Evolutionary conservation across 35 echinoderm and acorn worm species (phyloP), one percentile per base, ranked within the genome.

Genomic region (Diadema setosum): DNA sequence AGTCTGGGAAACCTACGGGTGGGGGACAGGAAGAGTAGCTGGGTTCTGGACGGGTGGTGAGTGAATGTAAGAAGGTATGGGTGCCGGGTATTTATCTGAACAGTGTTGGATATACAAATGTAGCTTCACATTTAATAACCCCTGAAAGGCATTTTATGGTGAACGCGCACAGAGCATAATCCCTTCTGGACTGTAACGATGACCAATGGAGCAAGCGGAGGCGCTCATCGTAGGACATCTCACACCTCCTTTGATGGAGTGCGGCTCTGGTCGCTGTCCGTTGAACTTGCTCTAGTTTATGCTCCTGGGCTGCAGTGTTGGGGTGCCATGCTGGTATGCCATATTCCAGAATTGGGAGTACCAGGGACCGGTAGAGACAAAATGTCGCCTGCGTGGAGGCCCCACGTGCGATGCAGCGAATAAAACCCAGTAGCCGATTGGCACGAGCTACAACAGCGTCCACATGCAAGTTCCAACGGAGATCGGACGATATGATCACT

Each of bases 391-490:
- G 42, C 9, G 86, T 24, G 23, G 86, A 88, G 46, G 86, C 34
- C 15, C 86, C 69, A 49, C 86, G 7, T 26, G 86, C 70, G 58
- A 89, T 80, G n/a, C 27, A 60, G 45, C 48, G 57, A 44, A 89
- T 89, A 27, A 89, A 89, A 14, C 87, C 87, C 26, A 89, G 57
- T 18, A 82, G 46, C 27, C 75, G 48, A 89, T 67, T 89, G 49
- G 87, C 87, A 81, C 87, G 74, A 61, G 73, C 11, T 37, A 89
- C 87, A 39, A 89, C 45, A 7, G 1, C 56, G 36, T 81, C 42
- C 55, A 59, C 74, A 75, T 89, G 87, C 35, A 39, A 20, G 39
- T 75, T 46, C 87, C 70, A 89, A 30, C 46, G 64, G 70, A 89
- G 70, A 61, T 80, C 55, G 45, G 73, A 58, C 32, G 75, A 58